Conservation (phyloP, 2,888 invertebrate genomes). For the Callimorpha dominula region DNA sequence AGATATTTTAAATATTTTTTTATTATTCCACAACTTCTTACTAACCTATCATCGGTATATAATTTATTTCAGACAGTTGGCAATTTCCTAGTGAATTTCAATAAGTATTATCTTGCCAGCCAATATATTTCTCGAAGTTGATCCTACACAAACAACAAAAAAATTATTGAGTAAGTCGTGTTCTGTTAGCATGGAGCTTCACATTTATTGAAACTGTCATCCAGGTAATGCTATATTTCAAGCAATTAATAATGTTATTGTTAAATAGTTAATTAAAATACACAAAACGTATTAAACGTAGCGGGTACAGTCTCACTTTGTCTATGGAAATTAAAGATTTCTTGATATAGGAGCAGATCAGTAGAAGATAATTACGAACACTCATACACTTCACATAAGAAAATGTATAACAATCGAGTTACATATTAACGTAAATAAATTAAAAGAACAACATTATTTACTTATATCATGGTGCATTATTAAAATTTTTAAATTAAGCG, state of each 20-base stretch:
- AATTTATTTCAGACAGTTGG: too few species aligned
- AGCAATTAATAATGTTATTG: background rate
- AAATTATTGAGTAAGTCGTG: too few species aligned
- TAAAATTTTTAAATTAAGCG: conserved; percentile 10
- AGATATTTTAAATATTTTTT: background rate
- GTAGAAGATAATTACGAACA: background rate
- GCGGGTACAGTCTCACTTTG: conserved; percentile 1
- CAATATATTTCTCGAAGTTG: too few species aligned
- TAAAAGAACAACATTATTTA: background rate
- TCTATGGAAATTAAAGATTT: conserved; percentile 38
- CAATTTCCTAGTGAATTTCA: too few species aligned
- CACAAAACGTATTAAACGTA: too few species aligned
- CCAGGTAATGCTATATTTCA: background rate
- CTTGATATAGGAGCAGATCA: background rate
- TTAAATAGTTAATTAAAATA: background rate
- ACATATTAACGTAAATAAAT: background rate
- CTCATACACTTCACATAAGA: background rate
- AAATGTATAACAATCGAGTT: background rate
- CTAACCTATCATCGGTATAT: background rate
- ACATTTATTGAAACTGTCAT: too few species aligned
- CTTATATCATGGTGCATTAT: background rate
- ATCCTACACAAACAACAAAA: too few species aligned
- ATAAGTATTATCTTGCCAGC: too few species aligned
- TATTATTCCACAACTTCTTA: background rate
- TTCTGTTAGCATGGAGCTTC: too few species aligned